Evolutionary conservation across 2,888 invertebrate species (phyloP).

Genomic region (Erebia aethiops): DNA sequence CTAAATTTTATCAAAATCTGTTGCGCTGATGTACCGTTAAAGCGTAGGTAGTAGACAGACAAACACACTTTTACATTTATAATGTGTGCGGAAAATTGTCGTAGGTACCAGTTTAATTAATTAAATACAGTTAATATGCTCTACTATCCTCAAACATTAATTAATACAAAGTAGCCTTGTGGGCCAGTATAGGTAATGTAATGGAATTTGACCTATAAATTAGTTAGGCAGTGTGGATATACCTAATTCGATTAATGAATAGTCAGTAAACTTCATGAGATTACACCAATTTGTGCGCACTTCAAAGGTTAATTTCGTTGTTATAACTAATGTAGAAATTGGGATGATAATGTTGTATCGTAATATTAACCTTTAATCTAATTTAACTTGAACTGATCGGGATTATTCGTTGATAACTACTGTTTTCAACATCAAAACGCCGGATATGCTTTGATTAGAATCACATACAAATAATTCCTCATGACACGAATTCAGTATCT

Average conservation of each 20-base stretch:
- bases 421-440: not conserved
- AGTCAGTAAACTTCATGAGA: constrained; percentile 11
- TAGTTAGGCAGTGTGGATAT: not conserved
- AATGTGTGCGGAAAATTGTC: too few species aligned
- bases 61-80: too few species aligned
- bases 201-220: not conserved
- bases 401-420: not conserved
- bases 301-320: constrained; percentile 6
- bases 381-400: not conserved
- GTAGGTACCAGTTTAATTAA: too few species aligned
- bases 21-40: too few species aligned
- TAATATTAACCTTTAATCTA: not conserved
- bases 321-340: constrained; percentile 6
- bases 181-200: not conserved
- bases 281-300: constrained; percentile 13
- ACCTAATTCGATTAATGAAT: constrained; percentile 19
- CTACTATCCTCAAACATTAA: not conserved
- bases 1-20: too few species aligned
- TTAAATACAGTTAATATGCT: too few species aligned
- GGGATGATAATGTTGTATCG: constrained; percentile 8
- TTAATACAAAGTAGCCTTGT: not conserved
- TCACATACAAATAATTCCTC: not conserved
- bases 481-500: not conserved
- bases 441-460: not conserved
- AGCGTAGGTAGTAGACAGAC: too few species aligned